Evolutionary conservation across 2,113 vertebrate genomes (phyloP), one percentile per base, ranked within the genome.

Genomic region (Tor tambroides): DNA sequence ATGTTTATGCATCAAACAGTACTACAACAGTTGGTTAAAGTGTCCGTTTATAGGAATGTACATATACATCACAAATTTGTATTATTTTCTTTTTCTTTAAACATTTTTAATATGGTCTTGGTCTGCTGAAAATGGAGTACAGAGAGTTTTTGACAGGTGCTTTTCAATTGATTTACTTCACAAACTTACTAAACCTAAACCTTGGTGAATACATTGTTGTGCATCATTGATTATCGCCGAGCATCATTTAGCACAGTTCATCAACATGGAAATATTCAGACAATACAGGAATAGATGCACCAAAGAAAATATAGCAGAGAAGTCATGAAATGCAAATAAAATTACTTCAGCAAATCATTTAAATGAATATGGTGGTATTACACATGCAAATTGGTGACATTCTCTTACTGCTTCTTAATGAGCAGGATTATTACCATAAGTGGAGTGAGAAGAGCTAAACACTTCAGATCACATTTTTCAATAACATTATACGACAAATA

Each of bases 311-410:
- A 28, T 15, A 9, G 72, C 72, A 49, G 11, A 76, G 12, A 76
- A n/a, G n/a, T 17, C 2, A 26, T 75, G 5, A 75, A 46, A 75
- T 75, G 72, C 38, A 75, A 75, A 76, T 28, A 76, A 7, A 75
- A 72, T 41, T 32, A 19, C 65, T 69, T 41, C 35, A 72, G 21
- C 6, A 6, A 41, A 76, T 46, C n/a, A 49, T 76, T 75, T 26
- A 76, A 76, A 76, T 76, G 12, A 43, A 49, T 76, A 5, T 76
- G n/a, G 41, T 76, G 12, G 41, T 76, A 76, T 76, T 76, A 76
- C 72, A 4, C 6, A 76, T 76, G n/a, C 72, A 76, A 49, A 76
- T 76, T 26, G 41, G 41, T 49, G 72, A 49, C 41, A 76, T 76
- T 76, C 14, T 76, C 41, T 1, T 28, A 76, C 41, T 76, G 12